A percentile compares a stretch with the other conserved stretches of the same genome.
These are phyloP conservation scores for Aphidius gifuensis DNA, from an alignment of 1,140 invertebrate species.

Conservation along the genomic window DNA sequence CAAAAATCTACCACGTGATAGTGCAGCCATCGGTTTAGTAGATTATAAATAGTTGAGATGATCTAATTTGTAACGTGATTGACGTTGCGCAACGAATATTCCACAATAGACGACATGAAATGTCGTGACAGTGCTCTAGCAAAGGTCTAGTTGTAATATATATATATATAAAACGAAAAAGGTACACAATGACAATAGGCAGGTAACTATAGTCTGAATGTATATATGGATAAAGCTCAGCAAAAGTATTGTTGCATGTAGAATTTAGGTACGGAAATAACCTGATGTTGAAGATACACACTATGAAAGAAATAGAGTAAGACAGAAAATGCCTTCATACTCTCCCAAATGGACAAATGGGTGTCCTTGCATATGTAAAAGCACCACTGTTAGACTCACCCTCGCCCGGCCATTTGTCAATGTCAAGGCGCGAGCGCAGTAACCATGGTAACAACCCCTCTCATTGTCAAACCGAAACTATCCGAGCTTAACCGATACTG, in stretches of 20 bases:
- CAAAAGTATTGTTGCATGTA: too few relatives aligned
- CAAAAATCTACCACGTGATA: too few relatives aligned
- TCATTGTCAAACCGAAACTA: constrained; percentile 2
- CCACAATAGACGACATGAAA: constrained; percentile 23
- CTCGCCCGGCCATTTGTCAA: constrained; percentile 56
- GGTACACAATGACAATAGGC: background rate
- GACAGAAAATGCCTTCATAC: constrained; percentile 24
- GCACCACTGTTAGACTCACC: constrained; percentile 54
- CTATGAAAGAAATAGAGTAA: constrained; percentile 6
- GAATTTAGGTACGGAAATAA: too few relatives aligned
- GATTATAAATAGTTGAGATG: background rate
- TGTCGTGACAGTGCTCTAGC: constrained; percentile 4
- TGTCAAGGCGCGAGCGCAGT: constrained; percentile 57
- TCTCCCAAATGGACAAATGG: constrained; percentile 52
- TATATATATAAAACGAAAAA: background rate
- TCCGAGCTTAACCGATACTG: constrained; percentile 14
- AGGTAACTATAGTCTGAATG: too few relatives aligned
- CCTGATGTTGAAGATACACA: too few relatives aligned
- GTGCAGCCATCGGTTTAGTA: too few relatives aligned
- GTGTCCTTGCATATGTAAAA: constrained; percentile 58
- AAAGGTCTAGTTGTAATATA: background rate
- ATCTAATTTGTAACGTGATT: constrained; percentile 40
- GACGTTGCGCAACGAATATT: constrained; percentile 32
- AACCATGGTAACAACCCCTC: constrained; percentile 52
- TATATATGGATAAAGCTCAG: too few relatives aligned